Conservation (phyloP, 92 coral and sea anemone species). For the Scolanthus callimorphus region DNA sequence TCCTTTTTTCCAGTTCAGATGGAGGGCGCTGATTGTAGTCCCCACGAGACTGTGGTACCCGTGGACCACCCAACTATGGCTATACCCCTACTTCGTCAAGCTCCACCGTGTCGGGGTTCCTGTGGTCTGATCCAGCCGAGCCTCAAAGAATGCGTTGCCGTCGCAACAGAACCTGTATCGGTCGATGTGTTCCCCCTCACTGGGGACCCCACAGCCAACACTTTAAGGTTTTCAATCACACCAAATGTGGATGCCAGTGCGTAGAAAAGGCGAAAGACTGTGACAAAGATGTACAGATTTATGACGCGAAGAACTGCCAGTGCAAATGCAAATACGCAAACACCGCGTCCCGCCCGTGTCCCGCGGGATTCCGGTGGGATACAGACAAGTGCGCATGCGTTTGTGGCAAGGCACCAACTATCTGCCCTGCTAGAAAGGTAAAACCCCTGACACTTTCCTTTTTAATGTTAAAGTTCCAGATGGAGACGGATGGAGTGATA, state of each 20-base stretch:
- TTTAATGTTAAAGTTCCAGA: no score
- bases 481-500: no score
- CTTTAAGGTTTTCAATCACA: conserved; percentile 45
- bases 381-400: conserved; percentile 44
- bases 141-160: conserved; percentile 44
- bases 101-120: conserved; percentile 68
- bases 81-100: conserved; percentile 50
- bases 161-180: conserved; percentile 12
- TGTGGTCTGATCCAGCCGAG: conserved; percentile 25
- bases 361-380: conserved; percentile 41
- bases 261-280: conserved; percentile 44
- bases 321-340: conserved; percentile 44
- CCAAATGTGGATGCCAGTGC: conserved; percentile 70
- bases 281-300: conserved; percentile 37
- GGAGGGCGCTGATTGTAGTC: conserved; percentile 4
- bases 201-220: background rate
- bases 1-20: conserved; percentile 1
- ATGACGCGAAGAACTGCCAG: conserved; percentile 44
- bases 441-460: no score
- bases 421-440: conserved; percentile 58
- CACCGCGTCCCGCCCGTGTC: conserved; percentile 42
- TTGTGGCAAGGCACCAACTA: conserved; percentile 43
- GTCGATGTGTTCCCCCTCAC: conserved; percentile 5
- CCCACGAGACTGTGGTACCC: conserved; percentile 53
- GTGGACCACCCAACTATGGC: conserved; percentile 41